These are phyloP conservation scores for Andricus curvator DNA, from an alignment of 2,888 invertebrate species.

Conservation along the genomic window DNA sequence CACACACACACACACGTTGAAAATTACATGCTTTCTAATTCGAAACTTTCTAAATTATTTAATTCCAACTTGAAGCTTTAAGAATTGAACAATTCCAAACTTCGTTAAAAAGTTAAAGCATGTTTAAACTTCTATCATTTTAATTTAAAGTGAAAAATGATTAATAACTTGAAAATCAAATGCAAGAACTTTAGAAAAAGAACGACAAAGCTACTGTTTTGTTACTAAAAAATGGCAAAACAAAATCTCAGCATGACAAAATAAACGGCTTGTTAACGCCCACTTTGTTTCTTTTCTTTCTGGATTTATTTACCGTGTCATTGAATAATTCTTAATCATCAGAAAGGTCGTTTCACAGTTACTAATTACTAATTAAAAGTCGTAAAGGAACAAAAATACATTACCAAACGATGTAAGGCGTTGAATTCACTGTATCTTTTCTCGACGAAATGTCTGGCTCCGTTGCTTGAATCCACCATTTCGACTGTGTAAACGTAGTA, in stretches of 20 bases:
- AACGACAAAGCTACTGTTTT: neutral
- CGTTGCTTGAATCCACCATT: constrained; percentile 72
- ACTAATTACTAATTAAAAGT: neutral
- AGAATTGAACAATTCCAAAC: too few relatives aligned
- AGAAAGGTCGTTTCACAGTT: neutral
- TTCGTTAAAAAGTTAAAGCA: too few relatives aligned
- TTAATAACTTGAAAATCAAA: too few relatives aligned
- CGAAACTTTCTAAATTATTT: too few relatives aligned
- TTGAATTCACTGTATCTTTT: constrained; percentile 82
- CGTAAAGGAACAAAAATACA: neutral
- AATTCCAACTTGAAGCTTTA: too few relatives aligned
- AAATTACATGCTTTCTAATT: too few relatives aligned
- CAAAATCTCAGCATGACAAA: neutral
- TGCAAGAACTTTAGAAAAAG: too few relatives aligned
- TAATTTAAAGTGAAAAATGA: too few relatives aligned
- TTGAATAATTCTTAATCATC: neutral
- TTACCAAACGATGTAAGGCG: constrained; percentile 80
- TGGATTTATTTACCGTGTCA: neutral
- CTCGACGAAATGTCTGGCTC: constrained; percentile 77
- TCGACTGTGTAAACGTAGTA: constrained; percentile 79
- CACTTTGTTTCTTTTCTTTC: neutral
- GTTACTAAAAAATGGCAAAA: neutral
- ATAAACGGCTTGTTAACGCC: neutral
- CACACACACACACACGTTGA: too few relatives aligned
- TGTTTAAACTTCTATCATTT: too few relatives aligned